phyloP scores from a whole-genome alignment of 1,140 invertebrate species.

The Babylonia areolata region DNA sequence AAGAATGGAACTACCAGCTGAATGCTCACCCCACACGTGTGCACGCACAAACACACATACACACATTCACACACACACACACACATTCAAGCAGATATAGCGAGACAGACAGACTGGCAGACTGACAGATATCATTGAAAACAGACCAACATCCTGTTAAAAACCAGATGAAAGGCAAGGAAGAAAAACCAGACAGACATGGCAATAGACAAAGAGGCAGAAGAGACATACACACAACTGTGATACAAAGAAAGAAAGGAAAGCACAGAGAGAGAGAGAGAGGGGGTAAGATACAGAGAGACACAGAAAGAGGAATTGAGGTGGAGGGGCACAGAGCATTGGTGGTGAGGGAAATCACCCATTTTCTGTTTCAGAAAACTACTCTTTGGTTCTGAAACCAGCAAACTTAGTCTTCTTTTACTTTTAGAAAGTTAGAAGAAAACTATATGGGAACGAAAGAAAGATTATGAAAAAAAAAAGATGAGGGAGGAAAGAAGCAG shows the following conservation, averaged over 20 bases:
- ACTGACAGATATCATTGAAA: background rate
- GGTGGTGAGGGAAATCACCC: background rate
- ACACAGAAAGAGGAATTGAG: background rate
- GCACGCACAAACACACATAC: too few relatives aligned
- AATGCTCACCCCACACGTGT: too few relatives aligned
- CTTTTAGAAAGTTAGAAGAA: background rate
- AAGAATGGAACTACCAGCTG: too few relatives aligned
- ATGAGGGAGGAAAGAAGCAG: background rate
- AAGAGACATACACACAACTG: too few relatives aligned
- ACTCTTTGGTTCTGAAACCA: too few relatives aligned
- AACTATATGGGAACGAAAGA: background rate
- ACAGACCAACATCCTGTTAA: too few relatives aligned
- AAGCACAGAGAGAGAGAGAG: background rate
- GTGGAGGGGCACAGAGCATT: too few relatives aligned
- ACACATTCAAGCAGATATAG: background rate
- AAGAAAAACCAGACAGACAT: background rate
- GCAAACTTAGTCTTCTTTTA: too few relatives aligned
- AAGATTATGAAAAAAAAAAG: background rate
- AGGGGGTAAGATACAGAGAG: background rate
- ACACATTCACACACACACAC: too few relatives aligned
- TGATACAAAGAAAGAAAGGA: background rate
- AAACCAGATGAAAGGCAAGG: background rate
- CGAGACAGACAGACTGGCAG: background rate
- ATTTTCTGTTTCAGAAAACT: too few relatives aligned
- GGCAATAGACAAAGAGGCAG: constrained; percentile 15